Conservation (phyloP, 2,797 vertebrate species). For the Ciconia nigra region DNA sequence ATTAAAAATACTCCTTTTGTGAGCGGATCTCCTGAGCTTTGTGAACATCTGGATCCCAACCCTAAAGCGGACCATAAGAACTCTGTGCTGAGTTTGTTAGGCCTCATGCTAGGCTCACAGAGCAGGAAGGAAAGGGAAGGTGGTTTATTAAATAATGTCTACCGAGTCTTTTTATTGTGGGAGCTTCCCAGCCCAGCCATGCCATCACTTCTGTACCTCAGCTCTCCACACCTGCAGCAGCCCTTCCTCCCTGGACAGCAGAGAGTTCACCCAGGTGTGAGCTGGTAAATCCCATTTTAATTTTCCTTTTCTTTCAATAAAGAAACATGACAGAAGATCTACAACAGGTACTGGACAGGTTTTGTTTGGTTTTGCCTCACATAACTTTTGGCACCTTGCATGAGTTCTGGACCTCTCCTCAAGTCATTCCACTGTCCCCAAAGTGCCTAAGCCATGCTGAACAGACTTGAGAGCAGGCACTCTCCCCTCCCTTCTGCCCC, state of each 20-base stretch:
- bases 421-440: neutral
- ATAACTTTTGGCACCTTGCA: neutral
- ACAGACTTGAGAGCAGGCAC: neutral
- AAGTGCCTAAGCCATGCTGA: conserved; percentile 17
- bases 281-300: neutral
- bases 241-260: neutral
- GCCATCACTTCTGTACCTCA: neutral
- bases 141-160: neutral
- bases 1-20: neutral
- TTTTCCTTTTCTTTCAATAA: neutral
- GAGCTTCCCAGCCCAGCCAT: neutral
- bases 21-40: neutral
- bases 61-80: neutral
- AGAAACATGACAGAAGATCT: neutral
- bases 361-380: neutral
- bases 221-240: neutral
- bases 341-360: neutral
- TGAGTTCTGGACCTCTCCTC: neutral
- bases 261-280: neutral
- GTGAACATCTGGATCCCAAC: neutral
- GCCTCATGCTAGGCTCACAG: neutral
- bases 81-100: neutral
- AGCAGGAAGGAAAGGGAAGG: neutral
- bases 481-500: neutral
- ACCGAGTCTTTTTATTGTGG: neutral